Evolutionary conservation across 2,113 vertebrate species (phyloP), one percentile per base, ranked within the genome.

Genomic region (Copsychus sechellarum): DNA sequence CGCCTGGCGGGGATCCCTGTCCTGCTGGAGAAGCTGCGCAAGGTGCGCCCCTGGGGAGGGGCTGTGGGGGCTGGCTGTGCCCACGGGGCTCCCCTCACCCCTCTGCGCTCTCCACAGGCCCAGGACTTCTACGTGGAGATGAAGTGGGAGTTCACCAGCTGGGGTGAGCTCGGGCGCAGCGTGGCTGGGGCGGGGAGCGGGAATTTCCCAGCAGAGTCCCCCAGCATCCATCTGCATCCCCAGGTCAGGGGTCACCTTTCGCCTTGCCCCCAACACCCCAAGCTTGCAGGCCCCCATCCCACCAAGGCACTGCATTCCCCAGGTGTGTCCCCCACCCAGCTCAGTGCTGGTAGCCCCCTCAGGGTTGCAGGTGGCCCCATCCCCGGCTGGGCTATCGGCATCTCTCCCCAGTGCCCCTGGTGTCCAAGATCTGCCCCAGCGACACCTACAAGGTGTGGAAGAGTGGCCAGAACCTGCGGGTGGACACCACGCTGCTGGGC

Each of bases 401-500:
- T 85, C 69, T 95, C 92, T 95, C 54, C 79, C 42, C 95, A 99
- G 99, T 99, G 95, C 99, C 99, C 16, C 92, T 99, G 94, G 99
- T 99, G 91, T 99, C 99, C 84, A 99, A 99, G 85, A 99, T 99
- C 97, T 99, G 99, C 86, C 99, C 99, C 84, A 99, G 99, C 0
- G 99, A 99, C 97, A 99, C 99, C 28, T 99, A 99, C 98, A 98
- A 98, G 84, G 99, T 99, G 47, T 99, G 99, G 99, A 99, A 99
- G 97, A 99, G 99, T 0, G 99, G 99, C 24, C 99, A 99, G 98
- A 99, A 99, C 97, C 97, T 99, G 79, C 98, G 99, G 4, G 99
- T 99, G 40, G 99, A 99, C 98, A 99, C 99, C 61, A 99, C 99
- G 0, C 97, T 99, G 88, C 99, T 99, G 96, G 99, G 99, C 84